Conservation (phyloP, 92 coral and sea anemone genomes). For the Porites cylindrica region DNA sequence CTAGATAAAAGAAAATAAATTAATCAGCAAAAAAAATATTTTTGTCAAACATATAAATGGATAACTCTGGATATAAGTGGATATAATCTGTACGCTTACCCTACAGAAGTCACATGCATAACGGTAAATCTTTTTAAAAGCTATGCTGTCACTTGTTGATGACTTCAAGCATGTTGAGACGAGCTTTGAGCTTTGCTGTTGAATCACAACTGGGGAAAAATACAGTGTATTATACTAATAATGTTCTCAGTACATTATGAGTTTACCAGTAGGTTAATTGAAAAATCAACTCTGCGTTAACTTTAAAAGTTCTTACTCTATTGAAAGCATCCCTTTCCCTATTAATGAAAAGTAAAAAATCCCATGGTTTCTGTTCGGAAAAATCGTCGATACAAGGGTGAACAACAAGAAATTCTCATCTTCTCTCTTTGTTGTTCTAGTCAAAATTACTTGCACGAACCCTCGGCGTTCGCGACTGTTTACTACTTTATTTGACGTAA, state of each 20-base stretch:
- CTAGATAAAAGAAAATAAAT: constrained; percentile 38
- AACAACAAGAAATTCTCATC: too few relatives aligned
- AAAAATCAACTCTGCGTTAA: not conserved
- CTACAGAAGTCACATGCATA: constrained; percentile 94
- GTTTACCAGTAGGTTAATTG: not conserved
- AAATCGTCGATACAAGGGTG: too few relatives aligned
- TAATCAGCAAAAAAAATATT: too few relatives aligned
- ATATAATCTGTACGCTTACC: constrained; percentile 51
- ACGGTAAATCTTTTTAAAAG: constrained; percentile 89
- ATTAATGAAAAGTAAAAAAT: constrained; percentile 85
- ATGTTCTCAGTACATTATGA: not conserved
- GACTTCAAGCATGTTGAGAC: constrained; percentile 73
- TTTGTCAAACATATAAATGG: too few relatives aligned
- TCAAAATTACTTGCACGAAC: too few relatives aligned
- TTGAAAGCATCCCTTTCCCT: constrained; percentile 91
- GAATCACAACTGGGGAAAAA: constrained; percentile 81
- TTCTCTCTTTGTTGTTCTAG: too few relatives aligned
- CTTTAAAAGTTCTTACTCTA: constrained; percentile 72
- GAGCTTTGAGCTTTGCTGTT: constrained; percentile 87
- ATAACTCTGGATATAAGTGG: too few relatives aligned
- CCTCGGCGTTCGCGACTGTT: too few relatives aligned
- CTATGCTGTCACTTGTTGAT: constrained; percentile 71
- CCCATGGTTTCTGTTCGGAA: constrained; percentile 91
- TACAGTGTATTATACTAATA: not conserved
- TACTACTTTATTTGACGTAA: too few relatives aligned